These are phyloP conservation scores for Parnassius mnemosyne DNA, from an alignment of 2,888 invertebrate genomes.

Conservation along the genomic window DNA sequence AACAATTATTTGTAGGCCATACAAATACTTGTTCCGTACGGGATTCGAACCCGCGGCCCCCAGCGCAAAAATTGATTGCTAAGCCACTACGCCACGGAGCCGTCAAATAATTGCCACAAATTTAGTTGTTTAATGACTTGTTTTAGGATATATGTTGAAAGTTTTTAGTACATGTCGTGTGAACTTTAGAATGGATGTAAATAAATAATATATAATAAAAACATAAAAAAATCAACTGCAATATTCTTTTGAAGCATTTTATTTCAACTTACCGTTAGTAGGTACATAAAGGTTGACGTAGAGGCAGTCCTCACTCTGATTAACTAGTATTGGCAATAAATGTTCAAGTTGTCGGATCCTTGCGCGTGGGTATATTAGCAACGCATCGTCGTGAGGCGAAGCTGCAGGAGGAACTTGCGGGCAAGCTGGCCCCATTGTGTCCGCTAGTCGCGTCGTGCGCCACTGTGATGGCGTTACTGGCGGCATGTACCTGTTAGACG, in stretches of 20 bases:
- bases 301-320: conserved; percentile 98
- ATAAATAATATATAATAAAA: too few relatives aligned
- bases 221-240: too few relatives aligned
- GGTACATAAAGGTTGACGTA: conserved; percentile 98
- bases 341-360: conserved; percentile 92
- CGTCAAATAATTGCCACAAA: too few relatives aligned
- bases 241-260: not conserved
- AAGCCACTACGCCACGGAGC: too few relatives aligned
- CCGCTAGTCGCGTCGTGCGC: conserved; percentile 89
- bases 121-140: too few relatives aligned
- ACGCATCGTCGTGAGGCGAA: conserved; percentile 78
- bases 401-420: conserved; percentile 86
- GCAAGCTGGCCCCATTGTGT: conserved; percentile 91
- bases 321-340: conserved; percentile 89
- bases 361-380: conserved; percentile 89
- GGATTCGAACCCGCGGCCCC: too few relatives aligned
- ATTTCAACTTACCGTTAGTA: conserved; percentile 66
- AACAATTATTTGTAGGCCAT: too few relatives aligned
- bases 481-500: conserved; percentile 89
- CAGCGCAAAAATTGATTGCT: too few relatives aligned
- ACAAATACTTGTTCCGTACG: too few relatives aligned
- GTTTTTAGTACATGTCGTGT: too few relatives aligned
- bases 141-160: too few relatives aligned
- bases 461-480: conserved; percentile 95
- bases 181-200: too few relatives aligned